Conservation (phyloP, 2,113 vertebrate genomes). For the Alethe castanea region DNA sequence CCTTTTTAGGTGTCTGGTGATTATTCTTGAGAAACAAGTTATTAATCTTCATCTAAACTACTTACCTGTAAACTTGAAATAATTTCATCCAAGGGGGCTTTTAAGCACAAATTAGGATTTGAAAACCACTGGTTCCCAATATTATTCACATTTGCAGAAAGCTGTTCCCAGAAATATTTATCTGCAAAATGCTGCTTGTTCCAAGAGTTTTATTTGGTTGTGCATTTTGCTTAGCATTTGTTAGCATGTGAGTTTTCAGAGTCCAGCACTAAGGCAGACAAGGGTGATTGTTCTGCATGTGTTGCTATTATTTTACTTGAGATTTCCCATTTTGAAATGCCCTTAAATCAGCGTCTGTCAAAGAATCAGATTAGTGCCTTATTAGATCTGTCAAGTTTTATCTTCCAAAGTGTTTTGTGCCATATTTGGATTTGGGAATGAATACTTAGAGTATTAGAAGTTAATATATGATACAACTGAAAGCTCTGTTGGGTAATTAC, state of each 20-base stretch:
- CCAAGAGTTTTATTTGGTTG: conserved; percentile 46
- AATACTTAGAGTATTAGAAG: conserved; percentile 43
- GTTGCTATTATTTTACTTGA: not conserved
- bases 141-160: conserved; percentile 41
- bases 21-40: not conserved
- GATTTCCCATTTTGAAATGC: conserved; percentile 24
- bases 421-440: not conserved
- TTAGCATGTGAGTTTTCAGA: conserved; percentile 4
- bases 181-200: conserved; percentile 36
- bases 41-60: not conserved
- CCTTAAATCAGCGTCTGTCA: conserved; percentile 31
- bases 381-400: conserved; percentile 39
- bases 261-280: conserved; percentile 5
- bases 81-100: not conserved
- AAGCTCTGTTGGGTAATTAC: conserved; percentile 63
- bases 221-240: conserved; percentile 35
- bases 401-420: conserved; percentile 15
- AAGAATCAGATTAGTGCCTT: not conserved
- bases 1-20: not conserved
- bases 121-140: not conserved
- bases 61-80: not conserved
- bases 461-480: conserved; percentile 45
- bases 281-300: conserved; percentile 19
- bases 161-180: conserved; percentile 8
- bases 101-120: not conserved